Base-by-base conservation (phyloP, 2,888 invertebrate genomes). In the Ectemnius continuus region DNA sequence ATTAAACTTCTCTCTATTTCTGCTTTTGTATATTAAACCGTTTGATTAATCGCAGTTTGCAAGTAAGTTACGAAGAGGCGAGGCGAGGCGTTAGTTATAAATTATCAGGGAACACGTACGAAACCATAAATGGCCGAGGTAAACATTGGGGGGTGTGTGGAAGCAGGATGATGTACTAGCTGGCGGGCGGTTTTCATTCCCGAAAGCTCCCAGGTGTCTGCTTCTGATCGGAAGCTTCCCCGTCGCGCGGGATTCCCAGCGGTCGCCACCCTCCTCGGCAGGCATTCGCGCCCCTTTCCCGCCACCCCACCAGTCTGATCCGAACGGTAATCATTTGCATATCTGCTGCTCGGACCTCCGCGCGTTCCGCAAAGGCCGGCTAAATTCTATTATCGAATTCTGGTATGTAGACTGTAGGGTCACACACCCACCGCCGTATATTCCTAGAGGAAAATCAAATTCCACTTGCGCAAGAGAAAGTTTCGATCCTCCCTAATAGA, bases 361-460 rank as follows among this genome's bases (percentile, higher is more conserved):
- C 75, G 81, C 84, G 86, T 84, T 85, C 84, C 84, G 77, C 77
- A 79, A 85, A 87, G 85, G 86, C 80, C 84, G 81, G 75, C 83
- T 84, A 86, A 88, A 88, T 88, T 87, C 87, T 86, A 87, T 88
- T 88, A 87, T 81, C 82, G 80, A 75, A 76, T 79, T 73, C 80
- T 84, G 87, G 87, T 78, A 80, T 78, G 80, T 64, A 68, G 66
- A 62, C 52, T 14, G 70, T 26, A 20, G 65, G 52, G 52, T 13
- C 16, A 14, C 52, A 52, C n/a, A 36, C 36, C 36, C 36, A 11
- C 36, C 36, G 11, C n/a, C n/a, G 36, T 36, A 36, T 36, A 36
- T 36, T 36, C 6, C 36, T 8, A 6, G 36, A 36, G 36, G 36
- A 11, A 36, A 36, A 36, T 36, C 36, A 11, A 36, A 36, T 36